A percentile compares a stretch with the other conserved stretches of the same genome.
phyloP scores from a whole-genome alignment of 2,888 invertebrate genomes.

The Steinernema carpocapsae region DNA sequence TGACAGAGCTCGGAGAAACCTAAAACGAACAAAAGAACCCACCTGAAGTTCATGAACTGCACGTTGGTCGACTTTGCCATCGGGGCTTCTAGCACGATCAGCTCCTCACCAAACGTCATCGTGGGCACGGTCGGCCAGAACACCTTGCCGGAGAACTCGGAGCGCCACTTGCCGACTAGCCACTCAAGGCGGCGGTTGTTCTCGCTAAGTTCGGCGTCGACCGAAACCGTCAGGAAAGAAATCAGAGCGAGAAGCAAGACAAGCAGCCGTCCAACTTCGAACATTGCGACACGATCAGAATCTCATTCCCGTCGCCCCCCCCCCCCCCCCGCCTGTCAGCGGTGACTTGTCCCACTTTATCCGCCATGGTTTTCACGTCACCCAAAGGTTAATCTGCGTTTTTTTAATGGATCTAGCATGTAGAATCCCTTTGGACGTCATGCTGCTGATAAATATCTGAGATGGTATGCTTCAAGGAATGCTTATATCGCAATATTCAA shows the following conservation, averaged over 20 bases:
- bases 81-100: constrained; percentile 66
- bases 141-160: constrained; percentile 69
- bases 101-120: constrained; percentile 69
- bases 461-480: not conserved
- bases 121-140: constrained; percentile 70
- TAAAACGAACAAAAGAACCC: constrained; percentile 37
- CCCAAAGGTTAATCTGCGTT: constrained; percentile 10
- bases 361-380: constrained; percentile 26
- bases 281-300: constrained; percentile 34
- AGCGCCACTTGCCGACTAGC: constrained; percentile 69
- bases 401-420: not conserved
- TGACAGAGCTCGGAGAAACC: not conserved
- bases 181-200: constrained; percentile 64
- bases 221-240: constrained; percentile 23
- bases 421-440: not conserved
- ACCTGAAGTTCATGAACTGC: constrained; percentile 69
- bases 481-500: no score
- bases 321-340: constrained; percentile 32
- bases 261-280: constrained; percentile 26
- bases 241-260: constrained; percentile 35
- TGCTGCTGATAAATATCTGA: not conserved
- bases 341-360: constrained; percentile 30
- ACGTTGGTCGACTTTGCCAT: constrained; percentile 64
- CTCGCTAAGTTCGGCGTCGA: constrained; percentile 44
- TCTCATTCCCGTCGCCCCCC: constrained; percentile 32